Conservation (phyloP, 2,113 vertebrate genomes). For the Motacilla alba region DNA sequence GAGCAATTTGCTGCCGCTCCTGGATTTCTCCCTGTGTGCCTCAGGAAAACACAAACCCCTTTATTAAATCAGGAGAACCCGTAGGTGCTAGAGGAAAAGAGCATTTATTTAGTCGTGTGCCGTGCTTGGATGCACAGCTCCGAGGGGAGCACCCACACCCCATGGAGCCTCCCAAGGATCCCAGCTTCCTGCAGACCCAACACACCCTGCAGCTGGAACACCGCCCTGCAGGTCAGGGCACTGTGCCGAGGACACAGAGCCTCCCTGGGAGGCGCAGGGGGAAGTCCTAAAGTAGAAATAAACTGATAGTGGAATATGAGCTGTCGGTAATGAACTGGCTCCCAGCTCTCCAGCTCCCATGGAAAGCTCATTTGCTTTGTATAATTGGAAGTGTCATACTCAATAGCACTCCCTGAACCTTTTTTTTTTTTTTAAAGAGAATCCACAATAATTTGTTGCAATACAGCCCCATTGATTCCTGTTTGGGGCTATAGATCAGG, state of each 20-base stretch:
- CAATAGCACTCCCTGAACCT: conserved; percentile 16
- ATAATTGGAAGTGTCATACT: conserved; percentile 49
- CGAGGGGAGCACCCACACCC: not conserved
- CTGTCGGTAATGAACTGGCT: rapidly evolving
- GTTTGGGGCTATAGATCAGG: conserved; percentile 23
- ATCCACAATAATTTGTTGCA: conserved; percentile 34
- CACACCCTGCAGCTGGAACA: rapidly evolving
- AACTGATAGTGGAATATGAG: not conserved
- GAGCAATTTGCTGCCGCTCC: not conserved
- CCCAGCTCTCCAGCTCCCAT: not conserved
- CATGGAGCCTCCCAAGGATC: rapidly evolving
- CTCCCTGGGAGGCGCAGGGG: rapidly evolving
- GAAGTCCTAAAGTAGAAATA: not conserved
- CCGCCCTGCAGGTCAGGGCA: rapidly evolving
- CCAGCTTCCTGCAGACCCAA: rapidly evolving
- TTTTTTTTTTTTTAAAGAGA: not conserved
- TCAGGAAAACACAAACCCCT: not conserved
- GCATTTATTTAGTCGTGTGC: not conserved
- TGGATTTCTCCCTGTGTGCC: not conserved
- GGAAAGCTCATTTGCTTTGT: not conserved
- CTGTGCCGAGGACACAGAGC: not conserved
- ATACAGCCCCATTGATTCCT: conserved; percentile 43
- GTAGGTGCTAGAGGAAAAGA: rapidly evolving
- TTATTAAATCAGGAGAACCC: not conserved
- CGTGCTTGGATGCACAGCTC: not conserved